Percentiles rank a stretch among this genome's conserved stretches.
Conservation (phyloP, 2,797 vertebrate genomes). For the Gymnothorax reevesii region DNA sequence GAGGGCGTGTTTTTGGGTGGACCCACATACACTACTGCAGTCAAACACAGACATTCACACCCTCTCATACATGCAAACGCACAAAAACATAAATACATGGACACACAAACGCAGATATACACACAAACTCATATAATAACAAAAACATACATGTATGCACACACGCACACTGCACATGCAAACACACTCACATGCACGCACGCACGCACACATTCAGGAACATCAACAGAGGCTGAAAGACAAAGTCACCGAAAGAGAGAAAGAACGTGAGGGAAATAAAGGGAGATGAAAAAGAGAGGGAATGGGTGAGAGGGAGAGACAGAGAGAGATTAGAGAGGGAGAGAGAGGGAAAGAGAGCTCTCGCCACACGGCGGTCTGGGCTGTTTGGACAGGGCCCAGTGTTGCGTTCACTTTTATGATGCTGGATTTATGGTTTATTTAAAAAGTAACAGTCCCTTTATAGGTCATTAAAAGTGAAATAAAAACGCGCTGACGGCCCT, state of each 20-base stretch:
- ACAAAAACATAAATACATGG: constrained; percentile 32
- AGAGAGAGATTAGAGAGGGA: background rate
- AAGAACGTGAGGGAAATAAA: background rate
- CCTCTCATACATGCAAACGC: background rate
- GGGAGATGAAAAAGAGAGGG: background rate
- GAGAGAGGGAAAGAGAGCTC: background rate
- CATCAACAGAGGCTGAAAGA: no score
- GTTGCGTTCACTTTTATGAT: constrained; percentile 71
- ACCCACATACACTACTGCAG: background rate
- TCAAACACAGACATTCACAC: background rate
- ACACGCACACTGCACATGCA: background rate
- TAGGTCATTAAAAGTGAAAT: constrained; percentile 76
- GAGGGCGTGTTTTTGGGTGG: no score
- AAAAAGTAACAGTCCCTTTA: constrained; percentile 79
- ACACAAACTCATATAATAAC: background rate
- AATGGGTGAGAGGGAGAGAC: background rate
- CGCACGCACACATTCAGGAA: background rate
- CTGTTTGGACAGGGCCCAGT: constrained; percentile 68
- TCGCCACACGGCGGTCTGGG: constrained; percentile 26
- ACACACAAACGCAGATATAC: constrained; percentile 17
- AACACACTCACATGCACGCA: constrained; percentile 1
- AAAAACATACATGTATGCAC: background rate
- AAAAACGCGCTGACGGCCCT: constrained; percentile 67
- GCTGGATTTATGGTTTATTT: constrained; percentile 79
- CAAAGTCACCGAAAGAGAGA: background rate